Evolutionary conservation across 2,113 vertebrate genomes (phyloP), one percentile per base, ranked within the genome.

Genomic region (Sardina pilchardus): DNA sequence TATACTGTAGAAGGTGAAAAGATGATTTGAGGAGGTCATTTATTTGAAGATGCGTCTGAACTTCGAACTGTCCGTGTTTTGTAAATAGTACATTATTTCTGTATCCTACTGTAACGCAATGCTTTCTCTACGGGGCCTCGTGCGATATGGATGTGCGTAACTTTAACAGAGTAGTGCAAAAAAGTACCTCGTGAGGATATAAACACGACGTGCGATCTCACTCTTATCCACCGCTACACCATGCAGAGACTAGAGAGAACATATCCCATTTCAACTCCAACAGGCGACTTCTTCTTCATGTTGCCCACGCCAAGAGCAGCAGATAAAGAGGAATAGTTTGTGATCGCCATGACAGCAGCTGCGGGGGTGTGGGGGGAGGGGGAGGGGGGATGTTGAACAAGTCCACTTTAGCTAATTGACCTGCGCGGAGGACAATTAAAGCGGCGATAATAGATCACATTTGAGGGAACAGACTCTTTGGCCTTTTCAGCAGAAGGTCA

Each of bases 361-460:
- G 63, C 16, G 63, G 26, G 63, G 14, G 63, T 30, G 26, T 14
- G 63, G 63, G 26, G 8, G 12, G 63, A 26, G 63, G 63, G 63
- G 63, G 24, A 34, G 8, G n/a, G 26, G 26, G 3, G n/a, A 26
- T 34, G 26, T 12, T 71, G 63, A 71, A 71, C 63, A 71, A 71
- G 63, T 9, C 63, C 63, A 71, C 26, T 71, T 71, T 30, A 71
- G 63, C 63, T 71, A 71, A 71, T 71, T 71, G 63, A 71, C 63
- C 63, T 26, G n/a, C 63, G 63, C n/a, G 9, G 63, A 71, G 63
- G 34, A 71, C 63, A 71, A 71, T 71, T 71, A 71, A 71, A 71
- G 63, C 34, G 63, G 63, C 63, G 1, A 71, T 71, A 71, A 71
- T 71, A 71, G 63, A 71, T 71, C 30, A 67, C 63, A 67, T 67